Base-by-base conservation (phyloP, 2,797 vertebrate genomes). In the Sebastes itinus region DNA sequence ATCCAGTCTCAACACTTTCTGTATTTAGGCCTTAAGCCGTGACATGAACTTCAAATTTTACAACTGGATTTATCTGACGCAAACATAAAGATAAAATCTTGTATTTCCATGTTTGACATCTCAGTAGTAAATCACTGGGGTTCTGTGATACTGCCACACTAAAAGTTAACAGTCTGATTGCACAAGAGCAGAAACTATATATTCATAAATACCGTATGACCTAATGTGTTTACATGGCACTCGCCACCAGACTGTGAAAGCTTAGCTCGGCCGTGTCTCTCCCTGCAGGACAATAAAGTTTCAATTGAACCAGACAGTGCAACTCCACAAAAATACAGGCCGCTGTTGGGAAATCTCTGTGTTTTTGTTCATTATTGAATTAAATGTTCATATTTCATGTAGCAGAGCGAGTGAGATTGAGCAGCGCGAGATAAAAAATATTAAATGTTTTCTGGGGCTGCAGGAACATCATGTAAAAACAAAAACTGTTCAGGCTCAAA, bases 281-380 rank as follows among this genome's bases (percentile, higher is more conserved):
- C 85, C 80, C 84, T 63, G 69, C 76, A 87, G 85, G 82, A 90
- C 83, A 93, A 87, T 90, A 87, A 87, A 84, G 81, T 82, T 88
- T 81, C 42, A 87, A 74, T 84, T 89, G 78, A 88, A 89, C 55
- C 80, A 82, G 84, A 91, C 75, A 60, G 62, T 32, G 78, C 49
- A 83, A 49, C 78, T 78, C 55, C 33, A 68, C 59, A 77, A 65
- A 86, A 89, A 80, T 71, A 78, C 72, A 7, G 30, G 18, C 32
- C 28, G 2, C 83, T 77, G 25, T 72, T 71, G 87, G 88, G 92
- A 90, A 85, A 89, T 79, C 74, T 61, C 73, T 0, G 61, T 91
- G 86, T 89, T 92, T 89, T 87, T 33, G 13, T 88, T 90, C 84
- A 78, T 93, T 89, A 93, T 93, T 91, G 63, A 94, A 93, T 94